Conservation (phyloP, 2,888 invertebrate genomes). For the Oscheius sp. region DNA sequence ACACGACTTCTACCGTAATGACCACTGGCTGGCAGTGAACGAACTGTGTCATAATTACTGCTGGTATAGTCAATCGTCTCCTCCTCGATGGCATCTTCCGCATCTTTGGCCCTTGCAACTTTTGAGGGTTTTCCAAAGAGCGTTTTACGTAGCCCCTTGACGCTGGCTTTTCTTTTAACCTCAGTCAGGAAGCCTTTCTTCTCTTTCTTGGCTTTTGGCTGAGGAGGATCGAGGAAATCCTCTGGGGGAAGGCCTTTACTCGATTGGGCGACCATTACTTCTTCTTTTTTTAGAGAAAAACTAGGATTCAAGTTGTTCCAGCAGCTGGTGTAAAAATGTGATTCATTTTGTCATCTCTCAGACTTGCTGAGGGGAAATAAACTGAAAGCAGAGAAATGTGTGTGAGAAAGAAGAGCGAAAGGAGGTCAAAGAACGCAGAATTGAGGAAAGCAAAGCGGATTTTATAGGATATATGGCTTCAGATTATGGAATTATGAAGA, state of each 20-base stretch:
- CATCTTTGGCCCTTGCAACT: conserved; percentile 47
- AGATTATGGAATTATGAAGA: no score
- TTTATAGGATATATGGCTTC: no score
- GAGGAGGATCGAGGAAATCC: conserved; percentile 25
- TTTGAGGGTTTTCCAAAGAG: conserved; percentile 55
- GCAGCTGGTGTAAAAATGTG: conserved; percentile 19
- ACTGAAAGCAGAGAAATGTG: neutral
- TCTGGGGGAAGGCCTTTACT: conserved; percentile 20
- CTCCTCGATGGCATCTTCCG: conserved; percentile 53
- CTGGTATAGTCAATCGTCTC: conserved; percentile 53
- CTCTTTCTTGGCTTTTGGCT: conserved; percentile 39
- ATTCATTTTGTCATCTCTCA: conserved; percentile 29
- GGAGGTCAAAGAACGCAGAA: neutral
- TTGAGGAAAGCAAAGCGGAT: neutral
- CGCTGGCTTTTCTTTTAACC: conserved; percentile 52
- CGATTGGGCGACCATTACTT: conserved; percentile 32
- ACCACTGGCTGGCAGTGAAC: conserved; percentile 58
- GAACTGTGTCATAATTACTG: conserved; percentile 60
- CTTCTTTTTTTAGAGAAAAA: neutral
- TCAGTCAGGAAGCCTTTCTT: conserved; percentile 42
- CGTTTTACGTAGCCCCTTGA: conserved; percentile 48
- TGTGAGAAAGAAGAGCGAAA: neutral
- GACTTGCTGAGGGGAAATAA: neutral
- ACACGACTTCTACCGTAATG: conserved; percentile 61
- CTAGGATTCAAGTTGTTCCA: conserved; percentile 24